Percentiles rank a stretch among this genome's conserved stretches.
phyloP scores from a whole-genome alignment of 2,888 invertebrate genomes.

The Magallana nippona region DNA sequence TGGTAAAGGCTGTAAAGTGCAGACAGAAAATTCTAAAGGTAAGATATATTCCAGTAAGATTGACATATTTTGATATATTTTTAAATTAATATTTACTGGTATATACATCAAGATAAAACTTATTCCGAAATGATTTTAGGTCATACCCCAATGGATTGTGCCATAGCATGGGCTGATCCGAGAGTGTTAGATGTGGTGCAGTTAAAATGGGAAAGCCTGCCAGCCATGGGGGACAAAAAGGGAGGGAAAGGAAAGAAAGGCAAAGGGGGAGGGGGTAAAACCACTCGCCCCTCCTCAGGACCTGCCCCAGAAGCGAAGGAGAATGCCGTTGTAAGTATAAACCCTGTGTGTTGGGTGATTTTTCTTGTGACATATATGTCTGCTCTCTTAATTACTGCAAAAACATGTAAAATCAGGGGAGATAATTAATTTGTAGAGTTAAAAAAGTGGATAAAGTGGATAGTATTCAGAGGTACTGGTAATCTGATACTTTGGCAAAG shows the following conservation, averaged over 20 bases:
- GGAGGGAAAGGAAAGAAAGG: conserved; percentile 64
- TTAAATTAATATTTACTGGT: no score
- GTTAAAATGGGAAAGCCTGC: conserved; percentile 77
- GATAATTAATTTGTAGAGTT: conserved; percentile 29
- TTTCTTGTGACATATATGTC: neutral
- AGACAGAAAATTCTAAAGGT: conserved; percentile 79
- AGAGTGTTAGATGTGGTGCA: conserved; percentile 76
- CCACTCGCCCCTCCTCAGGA: conserved; percentile 64
- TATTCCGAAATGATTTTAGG: conserved; percentile 63
- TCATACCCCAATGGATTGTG: conserved; percentile 76
- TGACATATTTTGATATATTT: no score
- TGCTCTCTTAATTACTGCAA: neutral
- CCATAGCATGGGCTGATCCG: conserved; percentile 77
- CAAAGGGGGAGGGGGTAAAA: conserved; percentile 63
- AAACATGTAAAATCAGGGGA: conserved; percentile 26
- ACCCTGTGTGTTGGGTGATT: neutral
- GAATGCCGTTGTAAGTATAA: conserved; percentile 38
- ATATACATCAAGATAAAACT: no score
- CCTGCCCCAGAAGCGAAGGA: conserved; percentile 60
- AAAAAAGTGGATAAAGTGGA: conserved; percentile 20
- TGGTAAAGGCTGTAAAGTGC: conserved; percentile 76
- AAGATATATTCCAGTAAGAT: neutral
- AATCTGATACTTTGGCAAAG: neutral
- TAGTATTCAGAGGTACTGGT: conserved; percentile 26
- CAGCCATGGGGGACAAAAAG: conserved; percentile 72